Percentiles rank a stretch among this genome's conserved stretches.
These are phyloP conservation scores for Falco berigora DNA, from an alignment of 2,797 vertebrate genomes.

Conservation along the genomic window DNA sequence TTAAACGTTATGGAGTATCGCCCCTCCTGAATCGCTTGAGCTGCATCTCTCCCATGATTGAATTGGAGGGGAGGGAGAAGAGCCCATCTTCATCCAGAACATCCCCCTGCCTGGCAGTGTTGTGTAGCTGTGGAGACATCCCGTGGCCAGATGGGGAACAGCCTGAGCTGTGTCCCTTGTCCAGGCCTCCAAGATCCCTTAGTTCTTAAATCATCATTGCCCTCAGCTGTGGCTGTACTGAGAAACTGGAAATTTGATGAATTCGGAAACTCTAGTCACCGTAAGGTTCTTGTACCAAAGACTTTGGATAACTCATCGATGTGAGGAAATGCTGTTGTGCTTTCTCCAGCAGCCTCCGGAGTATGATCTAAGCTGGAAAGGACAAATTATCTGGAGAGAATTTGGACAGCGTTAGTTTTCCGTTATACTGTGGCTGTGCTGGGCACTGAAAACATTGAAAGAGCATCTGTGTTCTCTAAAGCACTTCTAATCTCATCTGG, in stretches of 20 bases:
- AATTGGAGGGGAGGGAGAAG: not conserved
- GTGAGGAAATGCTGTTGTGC: not conserved
- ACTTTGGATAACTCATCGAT: not conserved
- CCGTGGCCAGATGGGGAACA: conserved; percentile 8
- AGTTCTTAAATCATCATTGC: not conserved
- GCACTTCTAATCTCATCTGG: not conserved
- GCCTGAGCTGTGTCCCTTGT: not conserved
- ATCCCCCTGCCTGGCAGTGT: not conserved
- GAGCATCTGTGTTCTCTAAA: not conserved
- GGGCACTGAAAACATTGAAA: not conserved
- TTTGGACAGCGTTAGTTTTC: not conserved
- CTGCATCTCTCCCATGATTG: not conserved
- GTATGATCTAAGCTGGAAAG: not conserved
- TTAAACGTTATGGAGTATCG: not conserved
- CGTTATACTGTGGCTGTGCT: not conserved
- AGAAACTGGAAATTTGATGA: not conserved
- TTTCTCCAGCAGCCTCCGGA: not conserved
- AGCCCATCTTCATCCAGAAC: not conserved
- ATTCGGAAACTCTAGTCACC: not conserved
- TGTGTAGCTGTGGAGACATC: conserved; percentile 23
- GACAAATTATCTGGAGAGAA: not conserved
- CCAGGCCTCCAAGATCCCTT: not conserved
- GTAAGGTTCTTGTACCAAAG: not conserved
- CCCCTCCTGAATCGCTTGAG: not conserved
- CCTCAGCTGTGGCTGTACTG: not conserved